phyloP scores from a whole-genome alignment of 2,888 invertebrate genomes.

The Tipula unca region DNA sequence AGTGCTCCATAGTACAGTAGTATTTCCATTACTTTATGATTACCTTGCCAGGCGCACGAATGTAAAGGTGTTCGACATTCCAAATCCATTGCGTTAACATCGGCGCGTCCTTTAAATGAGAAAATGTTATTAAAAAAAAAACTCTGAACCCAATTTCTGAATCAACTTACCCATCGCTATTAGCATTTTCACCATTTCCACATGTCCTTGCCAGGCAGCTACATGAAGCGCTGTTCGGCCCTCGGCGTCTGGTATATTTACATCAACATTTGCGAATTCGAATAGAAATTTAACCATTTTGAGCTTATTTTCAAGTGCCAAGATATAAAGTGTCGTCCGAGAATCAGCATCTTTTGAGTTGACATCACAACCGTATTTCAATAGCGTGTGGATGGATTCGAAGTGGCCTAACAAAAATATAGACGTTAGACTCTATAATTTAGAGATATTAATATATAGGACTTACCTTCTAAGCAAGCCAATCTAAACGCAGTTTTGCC shows the following conservation, averaged over 20 bases:
- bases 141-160: background rate
- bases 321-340: conserved; percentile 81
- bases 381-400: conserved; percentile 52
- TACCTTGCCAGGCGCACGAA: conserved; percentile 94
- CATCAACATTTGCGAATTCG: conserved; percentile 65
- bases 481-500: conserved; percentile 77
- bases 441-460: background rate
- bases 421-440: background rate
- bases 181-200: conserved; percentile 81
- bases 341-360: conserved; percentile 89
- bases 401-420: conserved; percentile 60
- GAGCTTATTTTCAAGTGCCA: conserved; percentile 78
- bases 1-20: conserved; percentile 71
- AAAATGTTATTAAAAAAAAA: background rate
- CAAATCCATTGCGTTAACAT: conserved; percentile 79
- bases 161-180: conserved; percentile 52
- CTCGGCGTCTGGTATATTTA: conserved; percentile 82
- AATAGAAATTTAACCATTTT: conserved; percentile 76
- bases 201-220: conserved; percentile 89
- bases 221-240: conserved; percentile 86
- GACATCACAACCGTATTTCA: conserved; percentile 69
- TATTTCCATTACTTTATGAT: conserved; percentile 71
- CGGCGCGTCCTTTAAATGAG: conserved; percentile 55
- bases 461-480: conserved; percentile 37
- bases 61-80: conserved; percentile 85